These are phyloP conservation scores for Diplazon laetatorius DNA, from an alignment of 2,888 invertebrate genomes.

Conservation along the genomic window DNA sequence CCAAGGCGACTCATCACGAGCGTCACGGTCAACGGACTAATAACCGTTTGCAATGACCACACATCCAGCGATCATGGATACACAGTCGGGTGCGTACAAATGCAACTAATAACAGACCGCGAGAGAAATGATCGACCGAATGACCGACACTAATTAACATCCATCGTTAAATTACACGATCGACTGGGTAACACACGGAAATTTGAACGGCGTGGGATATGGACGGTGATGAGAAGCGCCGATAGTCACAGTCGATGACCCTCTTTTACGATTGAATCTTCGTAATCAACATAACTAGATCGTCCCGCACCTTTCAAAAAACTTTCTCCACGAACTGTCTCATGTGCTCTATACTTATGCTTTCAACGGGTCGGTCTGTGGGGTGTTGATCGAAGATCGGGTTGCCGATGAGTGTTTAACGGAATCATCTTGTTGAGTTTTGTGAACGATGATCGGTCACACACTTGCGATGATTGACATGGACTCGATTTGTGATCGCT, in stretches of 20 bases:
- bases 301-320: constrained; percentile 46
- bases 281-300: constrained; percentile 48
- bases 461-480: too few species aligned
- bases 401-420: constrained; percentile 27
- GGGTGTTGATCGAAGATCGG: not conserved
- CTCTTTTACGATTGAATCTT: constrained; percentile 45
- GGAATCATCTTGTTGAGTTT: constrained; percentile 34
- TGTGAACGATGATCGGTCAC: constrained; percentile 35
- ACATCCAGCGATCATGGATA: constrained; percentile 3
- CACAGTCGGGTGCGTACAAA: not conserved
- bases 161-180: not conserved
- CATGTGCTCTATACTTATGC: constrained; percentile 39
- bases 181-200: not conserved
- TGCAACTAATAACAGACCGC: constrained; percentile 45
- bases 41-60: constrained; percentile 17
- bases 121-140: constrained; percentile 26
- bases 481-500: too few species aligned
- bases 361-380: constrained; percentile 27
- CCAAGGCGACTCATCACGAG: constrained; percentile 59
- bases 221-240: constrained; percentile 22
- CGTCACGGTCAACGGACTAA: constrained; percentile 44
- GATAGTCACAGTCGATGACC: constrained; percentile 4
- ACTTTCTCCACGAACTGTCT: constrained; percentile 41
- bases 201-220: constrained; percentile 35
- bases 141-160: constrained; percentile 47